A percentile compares a stretch with the other conserved stretches of the same genome.
Evolutionary conservation across 2,113 vertebrate genomes (phyloP).

Genomic region (Lates calcarifer): DNA sequence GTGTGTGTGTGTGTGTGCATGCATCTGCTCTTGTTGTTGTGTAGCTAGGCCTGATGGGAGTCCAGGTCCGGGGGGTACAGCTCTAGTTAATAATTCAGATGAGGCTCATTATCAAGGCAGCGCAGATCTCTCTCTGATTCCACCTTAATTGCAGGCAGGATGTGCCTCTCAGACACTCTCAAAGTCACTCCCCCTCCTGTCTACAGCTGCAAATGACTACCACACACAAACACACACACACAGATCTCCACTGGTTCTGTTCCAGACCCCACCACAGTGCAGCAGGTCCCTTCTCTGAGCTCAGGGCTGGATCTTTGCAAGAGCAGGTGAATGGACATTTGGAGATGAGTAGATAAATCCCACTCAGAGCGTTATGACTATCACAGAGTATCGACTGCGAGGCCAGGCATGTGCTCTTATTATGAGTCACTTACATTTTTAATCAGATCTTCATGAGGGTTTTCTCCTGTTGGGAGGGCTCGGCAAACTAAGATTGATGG

Average conservation of each 20-base stretch:
- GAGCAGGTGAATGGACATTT: conserved; percentile 59
- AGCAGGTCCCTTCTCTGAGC: conserved; percentile 33
- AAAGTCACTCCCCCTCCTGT: conserved; percentile 67
- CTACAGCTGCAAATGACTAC: conserved; percentile 69
- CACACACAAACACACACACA: conserved; percentile 26
- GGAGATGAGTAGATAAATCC: conserved; percentile 64
- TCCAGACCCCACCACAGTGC: conserved; percentile 42
- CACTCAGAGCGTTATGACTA: conserved; percentile 43
- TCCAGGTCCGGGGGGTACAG: conserved; percentile 82
- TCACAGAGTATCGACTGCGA: conserved; percentile 47
- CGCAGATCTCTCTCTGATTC: conserved; percentile 88
- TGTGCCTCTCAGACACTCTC: conserved; percentile 79
- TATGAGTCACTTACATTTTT: conserved; percentile 83
- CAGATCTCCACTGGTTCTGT: conserved; percentile 28
- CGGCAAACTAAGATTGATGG: conserved; percentile 80
- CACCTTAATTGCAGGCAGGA: conserved; percentile 88
- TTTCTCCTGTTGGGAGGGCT: conserved; percentile 69
- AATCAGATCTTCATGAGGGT: conserved; percentile 80
- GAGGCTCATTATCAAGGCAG: conserved; percentile 88
- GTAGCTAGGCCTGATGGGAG: conserved; percentile 79
- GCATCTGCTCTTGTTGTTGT: conserved; percentile 69
- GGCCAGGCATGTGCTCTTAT: conserved; percentile 68
- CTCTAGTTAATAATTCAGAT: conserved; percentile 88
- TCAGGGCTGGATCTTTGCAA: conserved; percentile 25
- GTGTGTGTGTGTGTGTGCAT: conserved; percentile 27